phyloP scores from a whole-genome alignment of 2,113 vertebrate species.

The Parotia lawesii region DNA sequence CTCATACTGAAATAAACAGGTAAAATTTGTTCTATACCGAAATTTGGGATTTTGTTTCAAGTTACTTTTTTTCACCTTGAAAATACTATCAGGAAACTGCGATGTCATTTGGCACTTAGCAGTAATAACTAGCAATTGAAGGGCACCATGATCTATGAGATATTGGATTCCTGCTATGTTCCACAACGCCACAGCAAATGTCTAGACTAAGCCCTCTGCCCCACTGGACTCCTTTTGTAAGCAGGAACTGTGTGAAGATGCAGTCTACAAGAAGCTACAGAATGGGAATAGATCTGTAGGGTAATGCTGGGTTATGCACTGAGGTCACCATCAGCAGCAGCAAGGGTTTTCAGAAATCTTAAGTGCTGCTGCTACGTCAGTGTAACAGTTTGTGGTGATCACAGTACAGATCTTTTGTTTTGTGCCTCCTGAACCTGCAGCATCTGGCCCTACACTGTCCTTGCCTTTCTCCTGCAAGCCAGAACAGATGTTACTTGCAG shows the following conservation, averaged over 20 bases:
- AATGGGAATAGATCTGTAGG: neutral
- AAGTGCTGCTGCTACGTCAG: neutral
- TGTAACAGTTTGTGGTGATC: neutral
- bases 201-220: neutral
- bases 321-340: neutral
- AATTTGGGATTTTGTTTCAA: neutral
- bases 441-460: neutral
- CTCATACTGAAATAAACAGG: neutral
- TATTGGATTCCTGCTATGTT: neutral
- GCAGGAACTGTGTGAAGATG: neutral
- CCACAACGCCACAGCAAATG: neutral
- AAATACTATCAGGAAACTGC: neutral
- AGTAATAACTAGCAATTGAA: neutral
- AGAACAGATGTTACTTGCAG: neutral
- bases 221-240: rapidly evolving
- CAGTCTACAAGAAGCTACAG: neutral
- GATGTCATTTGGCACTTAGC: neutral
- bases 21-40: neutral
- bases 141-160: neutral
- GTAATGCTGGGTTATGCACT: neutral
- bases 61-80: neutral
- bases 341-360: neutral
- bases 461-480: neutral
- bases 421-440: neutral
- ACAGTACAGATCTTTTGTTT: neutral